Conservation (phyloP, 2,888 invertebrate species). For the Dexiosoma caninum region DNA sequence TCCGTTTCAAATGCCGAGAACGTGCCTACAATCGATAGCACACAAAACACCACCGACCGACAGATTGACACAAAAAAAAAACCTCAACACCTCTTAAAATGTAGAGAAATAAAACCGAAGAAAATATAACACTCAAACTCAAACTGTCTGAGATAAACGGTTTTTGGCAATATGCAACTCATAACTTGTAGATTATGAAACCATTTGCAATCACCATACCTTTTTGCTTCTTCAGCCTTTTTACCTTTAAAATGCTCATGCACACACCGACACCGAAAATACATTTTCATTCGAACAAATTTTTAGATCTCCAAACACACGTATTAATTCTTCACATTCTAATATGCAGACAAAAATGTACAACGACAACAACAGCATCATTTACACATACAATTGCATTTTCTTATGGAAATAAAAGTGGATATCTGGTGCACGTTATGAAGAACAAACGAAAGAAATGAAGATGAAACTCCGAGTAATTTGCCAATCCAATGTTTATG, state of each 20-base stretch:
- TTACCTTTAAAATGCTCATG: constrained; percentile 9
- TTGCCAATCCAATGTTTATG: no score
- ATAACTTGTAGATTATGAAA: constrained; percentile 48
- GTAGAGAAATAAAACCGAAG: not conserved
- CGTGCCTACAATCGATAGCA: constrained; percentile 23
- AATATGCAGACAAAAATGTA: no score
- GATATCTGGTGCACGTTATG: not conserved
- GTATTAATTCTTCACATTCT: not conserved
- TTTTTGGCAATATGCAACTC: constrained; percentile 47
- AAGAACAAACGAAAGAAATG: not conserved
- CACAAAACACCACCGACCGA: constrained; percentile 24
- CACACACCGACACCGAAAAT: not conserved
- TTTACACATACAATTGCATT: not conserved
- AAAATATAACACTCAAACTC: not conserved
- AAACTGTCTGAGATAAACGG: constrained; percentile 19
- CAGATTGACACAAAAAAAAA: constrained; percentile 42
- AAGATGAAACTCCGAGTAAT: not conserved
- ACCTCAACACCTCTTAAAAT: constrained; percentile 15
- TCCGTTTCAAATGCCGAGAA: not conserved
- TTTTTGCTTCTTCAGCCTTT: not conserved
- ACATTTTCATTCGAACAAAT: not conserved
- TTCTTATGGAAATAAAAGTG: not conserved
- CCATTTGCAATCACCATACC: constrained; percentile 22
- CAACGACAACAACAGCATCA: not conserved
- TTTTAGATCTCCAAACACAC: not conserved